phyloP scores from a whole-genome alignment of 2,888 invertebrate species.

The Eupithecia subfuscata region DNA sequence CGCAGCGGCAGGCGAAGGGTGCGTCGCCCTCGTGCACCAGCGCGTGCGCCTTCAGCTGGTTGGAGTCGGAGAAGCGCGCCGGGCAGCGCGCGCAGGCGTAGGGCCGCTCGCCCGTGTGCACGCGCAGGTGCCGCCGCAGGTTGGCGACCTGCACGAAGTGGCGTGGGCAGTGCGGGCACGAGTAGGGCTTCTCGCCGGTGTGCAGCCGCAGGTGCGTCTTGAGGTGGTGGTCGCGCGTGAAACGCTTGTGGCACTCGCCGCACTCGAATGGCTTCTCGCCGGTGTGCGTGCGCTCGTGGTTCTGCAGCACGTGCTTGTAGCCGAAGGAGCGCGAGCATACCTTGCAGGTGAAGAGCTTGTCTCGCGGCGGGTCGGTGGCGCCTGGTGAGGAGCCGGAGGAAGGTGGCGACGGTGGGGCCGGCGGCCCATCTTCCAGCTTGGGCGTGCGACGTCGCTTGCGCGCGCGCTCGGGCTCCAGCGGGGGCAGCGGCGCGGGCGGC shows the following conservation, averaged over 20 bases:
- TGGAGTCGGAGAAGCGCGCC: constrained; percentile 95
- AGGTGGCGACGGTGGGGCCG: constrained; percentile 69
- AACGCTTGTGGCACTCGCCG: constrained; percentile 95
- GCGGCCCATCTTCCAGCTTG: constrained; percentile 74
- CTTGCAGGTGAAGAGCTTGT: constrained; percentile 95
- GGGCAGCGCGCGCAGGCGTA: constrained; percentile 94
- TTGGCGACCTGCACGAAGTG: constrained; percentile 98
- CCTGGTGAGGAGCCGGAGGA: constrained; percentile 82
- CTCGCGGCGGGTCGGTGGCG: constrained; percentile 83
- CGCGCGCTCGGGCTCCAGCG: constrained; percentile 73
- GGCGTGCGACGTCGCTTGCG: constrained; percentile 79
- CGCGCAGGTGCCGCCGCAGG: constrained; percentile 92
- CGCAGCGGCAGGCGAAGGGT: constrained; percentile 93
- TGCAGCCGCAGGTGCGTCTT: constrained; percentile 97
- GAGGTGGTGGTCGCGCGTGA: constrained; percentile 96
- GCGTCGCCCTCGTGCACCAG: constrained; percentile 96
- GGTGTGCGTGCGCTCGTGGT: constrained; percentile 97
- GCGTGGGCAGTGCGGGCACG: constrained; percentile 95
- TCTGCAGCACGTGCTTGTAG: constrained; percentile 97
- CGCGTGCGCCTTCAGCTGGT: constrained; percentile 95
- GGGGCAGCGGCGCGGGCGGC: constrained; percentile 82
- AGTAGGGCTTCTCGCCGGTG: constrained; percentile 97
- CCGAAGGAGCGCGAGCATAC: constrained; percentile 95
- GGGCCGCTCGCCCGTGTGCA: constrained; percentile 96
- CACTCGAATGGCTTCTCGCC: constrained; percentile 98